Base-by-base conservation (phyloP, 2,888 invertebrate species). In the Octodonta nipae region DNA sequence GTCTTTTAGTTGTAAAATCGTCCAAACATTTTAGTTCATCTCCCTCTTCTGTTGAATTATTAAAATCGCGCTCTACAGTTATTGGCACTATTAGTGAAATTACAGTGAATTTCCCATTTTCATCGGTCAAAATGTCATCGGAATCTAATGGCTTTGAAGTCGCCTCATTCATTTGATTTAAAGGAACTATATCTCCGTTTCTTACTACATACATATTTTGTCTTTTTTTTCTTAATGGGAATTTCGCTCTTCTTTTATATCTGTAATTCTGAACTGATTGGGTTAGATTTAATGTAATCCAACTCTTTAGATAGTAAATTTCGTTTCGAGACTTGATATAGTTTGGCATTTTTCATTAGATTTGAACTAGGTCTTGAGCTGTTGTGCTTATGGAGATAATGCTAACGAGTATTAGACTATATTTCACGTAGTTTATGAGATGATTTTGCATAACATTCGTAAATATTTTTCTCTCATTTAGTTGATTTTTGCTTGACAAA, bases 1-100 rank as follows among this genome's bases (percentile, higher is more conserved):
- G 11, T 26, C 11, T 26, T 8, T 13, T 12, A 12, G 26, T 26
- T 10, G 26, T 26, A 8, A 15, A 8, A 14, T 28, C 29, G 10
- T 13, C 27, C 13, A 13, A n/a, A 12, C 4, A 8, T 27, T 13
- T 5, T 29, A 10, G 22, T 32, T 24, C 22, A 13, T 4, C 33
- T 7, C 6, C 15, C 2, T 27, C 30, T 24, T 34, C 38, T 12
- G 38, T 38, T 28, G 25, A 33, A 3, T 32, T 7, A 4, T 36
- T 40, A 10, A 33, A 22, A 13, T 24, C 28, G 17, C 32, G 24
- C 26, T 35, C 31, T 30, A 39, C 29, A 12, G 40, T 34, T 20
- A 47, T 30, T 11, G 47, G 48, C 26, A 50, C 36, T 6, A 50
- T 40, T 26, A 50, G 35, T 5, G 50, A 47, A 13, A 48, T 42